Conservation (phyloP, 2,113 vertebrate species). For the Neolamprologus tretocephalus region DNA sequence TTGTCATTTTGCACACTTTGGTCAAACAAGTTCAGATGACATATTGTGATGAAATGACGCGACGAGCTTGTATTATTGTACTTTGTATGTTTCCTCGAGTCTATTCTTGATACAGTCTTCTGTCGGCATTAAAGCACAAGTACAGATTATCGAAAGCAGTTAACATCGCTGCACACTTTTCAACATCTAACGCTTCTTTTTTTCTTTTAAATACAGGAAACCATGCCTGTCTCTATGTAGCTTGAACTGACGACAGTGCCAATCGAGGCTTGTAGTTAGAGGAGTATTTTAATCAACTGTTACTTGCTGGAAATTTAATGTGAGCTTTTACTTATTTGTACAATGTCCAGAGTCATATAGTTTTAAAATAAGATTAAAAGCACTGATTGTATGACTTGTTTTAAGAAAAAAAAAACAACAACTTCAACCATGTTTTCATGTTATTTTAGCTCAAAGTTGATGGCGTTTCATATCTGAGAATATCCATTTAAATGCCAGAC, state of each 20-base stretch:
- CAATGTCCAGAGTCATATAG: conserved; percentile 30
- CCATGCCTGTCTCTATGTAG: conserved; percentile 26
- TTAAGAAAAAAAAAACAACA: neutral
- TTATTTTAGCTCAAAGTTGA: conserved; percentile 6
- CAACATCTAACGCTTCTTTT: neutral
- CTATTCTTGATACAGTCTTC: conserved; percentile 46
- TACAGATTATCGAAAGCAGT: neutral
- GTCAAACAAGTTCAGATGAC: neutral
- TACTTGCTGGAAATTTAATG: conserved; percentile 38
- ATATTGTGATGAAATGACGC: neutral
- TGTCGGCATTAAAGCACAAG: conserved; percentile 54
- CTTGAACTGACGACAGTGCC: conserved; percentile 45
- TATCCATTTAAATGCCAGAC: conserved; percentile 7
- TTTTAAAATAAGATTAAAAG: conserved; percentile 19
- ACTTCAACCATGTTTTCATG: neutral
- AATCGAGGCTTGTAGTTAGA: conserved; percentile 43
- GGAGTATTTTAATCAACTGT: conserved; percentile 51
- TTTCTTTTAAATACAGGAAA: neutral
- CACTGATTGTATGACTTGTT: conserved; percentile 38
- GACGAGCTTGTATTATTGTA: neutral
- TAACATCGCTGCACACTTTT: conserved; percentile 33
- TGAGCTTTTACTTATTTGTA: conserved; percentile 44
- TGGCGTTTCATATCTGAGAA: neutral
- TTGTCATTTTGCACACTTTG: conserved; percentile 1
- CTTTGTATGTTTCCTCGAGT: neutral